phyloP scores from a whole-genome alignment of 2,888 invertebrate genomes.

The Hemithea aestivaria region DNA sequence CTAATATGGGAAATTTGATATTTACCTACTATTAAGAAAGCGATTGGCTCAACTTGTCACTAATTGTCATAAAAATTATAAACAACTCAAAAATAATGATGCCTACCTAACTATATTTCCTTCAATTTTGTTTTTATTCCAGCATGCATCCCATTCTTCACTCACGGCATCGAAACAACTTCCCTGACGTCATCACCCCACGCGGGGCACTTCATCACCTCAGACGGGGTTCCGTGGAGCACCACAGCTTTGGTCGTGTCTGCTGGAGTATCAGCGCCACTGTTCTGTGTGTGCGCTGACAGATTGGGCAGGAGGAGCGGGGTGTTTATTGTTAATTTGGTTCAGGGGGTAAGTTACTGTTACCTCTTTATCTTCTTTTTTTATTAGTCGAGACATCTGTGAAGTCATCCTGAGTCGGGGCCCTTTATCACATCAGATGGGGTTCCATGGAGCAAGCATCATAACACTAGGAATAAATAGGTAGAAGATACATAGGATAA shows the following conservation, averaged over 20 bases:
- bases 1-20: too few species aligned
- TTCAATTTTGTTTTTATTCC: slow-evolving; percentile 28
- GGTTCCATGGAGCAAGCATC: slow-evolving; percentile 46
- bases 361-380: slow-evolving; percentile 1
- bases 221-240: slow-evolving; percentile 49
- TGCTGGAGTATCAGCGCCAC: slow-evolving; percentile 39
- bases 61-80: too few species aligned
- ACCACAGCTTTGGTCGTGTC: slow-evolving; percentile 47
- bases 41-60: too few species aligned
- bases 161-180: slow-evolving; percentile 56
- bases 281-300: slow-evolving; percentile 45
- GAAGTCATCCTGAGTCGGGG: slow-evolving; percentile 46
- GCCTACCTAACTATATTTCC: too few species aligned
- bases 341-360: slow-evolving; percentile 55
- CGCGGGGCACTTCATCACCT: slow-evolving; percentile 42
- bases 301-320: slow-evolving; percentile 51
- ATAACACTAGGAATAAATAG: too few species aligned
- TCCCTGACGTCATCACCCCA: slow-evolving; percentile 48
- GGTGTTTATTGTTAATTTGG: slow-evolving; percentile 49
- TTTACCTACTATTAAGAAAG: too few species aligned
- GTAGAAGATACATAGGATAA: too few species aligned
- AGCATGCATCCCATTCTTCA: slow-evolving; percentile 63
- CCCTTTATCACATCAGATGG: slow-evolving; percentile 39
- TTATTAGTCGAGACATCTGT: slow-evolving; percentile 42
- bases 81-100: too few species aligned